Evolutionary conservation across 2,113 vertebrate species (phyloP), one percentile per base, ranked within the genome.

Genomic region (Setophaga kirtlandii): DNA sequence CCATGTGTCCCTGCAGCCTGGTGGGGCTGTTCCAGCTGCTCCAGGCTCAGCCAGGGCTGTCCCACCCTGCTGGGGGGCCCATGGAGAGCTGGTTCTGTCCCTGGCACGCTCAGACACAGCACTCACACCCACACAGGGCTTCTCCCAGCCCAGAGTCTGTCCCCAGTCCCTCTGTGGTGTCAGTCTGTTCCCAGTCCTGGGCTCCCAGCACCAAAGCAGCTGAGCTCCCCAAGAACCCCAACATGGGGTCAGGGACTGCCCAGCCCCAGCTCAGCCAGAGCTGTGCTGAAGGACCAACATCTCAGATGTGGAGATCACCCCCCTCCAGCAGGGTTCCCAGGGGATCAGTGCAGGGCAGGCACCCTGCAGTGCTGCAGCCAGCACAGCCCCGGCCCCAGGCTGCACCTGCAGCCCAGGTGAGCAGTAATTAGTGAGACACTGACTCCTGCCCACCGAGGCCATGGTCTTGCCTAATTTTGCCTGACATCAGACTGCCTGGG

Each of bases 91-190:
- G 10, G 10, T 7, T 27, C 5, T 3, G 28, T 15, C 73, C 12
- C 35, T 19, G 49, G 41, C 1, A 1, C 18, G 74, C 46, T 58
- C 76, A 59, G 30, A 42, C 70, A 16, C 35, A 3, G 7, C 0
- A 4, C 16, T 25, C 28, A n/a, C 22, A 41, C 18, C 49, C 8
- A 0, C 4, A 3, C 42, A 20, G 46, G 10, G 11, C 5, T 64
- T 31, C 30, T 46, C 55, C 39, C 52, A 79, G 58, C n/a, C 53
- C 28, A 50, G 49, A 27, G 10, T 37, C 59, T 39, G 18, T 12
- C 42, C 33, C 0, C 0, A 10, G 35, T 8, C 6, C 10, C 39
- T 23, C 15, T 3, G 42, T 7, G n/a, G 9, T 46, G 22, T 52
- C n/a, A 30, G 9, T 44, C 63, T 42, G 21, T 12, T 41, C 33